Base-by-base conservation (phyloP, 2,888 invertebrate species). In the Leptarthrus brevirostris region DNA sequence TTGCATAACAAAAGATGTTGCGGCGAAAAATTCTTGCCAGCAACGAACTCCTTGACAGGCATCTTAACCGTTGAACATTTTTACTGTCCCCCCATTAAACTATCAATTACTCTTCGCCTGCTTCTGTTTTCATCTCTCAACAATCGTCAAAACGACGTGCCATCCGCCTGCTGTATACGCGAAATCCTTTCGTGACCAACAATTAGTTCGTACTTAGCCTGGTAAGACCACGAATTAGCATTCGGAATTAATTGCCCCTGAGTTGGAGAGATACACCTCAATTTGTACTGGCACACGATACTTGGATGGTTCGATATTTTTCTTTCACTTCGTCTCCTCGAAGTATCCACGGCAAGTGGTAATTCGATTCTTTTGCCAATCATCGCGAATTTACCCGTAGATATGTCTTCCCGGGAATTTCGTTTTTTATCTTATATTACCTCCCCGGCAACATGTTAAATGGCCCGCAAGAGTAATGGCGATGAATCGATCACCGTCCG, bases 101-200 rank as follows among this genome's bases (percentile, higher is more conserved):
- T 64, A 64, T 64, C 64, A 64, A 64, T 64, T 64, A 44, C 14
- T 24, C 14, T 5, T 47, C 49, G 18, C 49, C 6, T 20, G 49
- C 3, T 3, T 49, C 49, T 49, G 49, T 49, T 49, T n/a, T 49
- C 16, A 20, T 3, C 20, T 44, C 64, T 10, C 44, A 40, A 47
- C 24, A n/a, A n/a, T n/a, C 40, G 18, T 22, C 26, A n/a, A 24
- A 40, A 40, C 40, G 40, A 40, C 40, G 12, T 12, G 8, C 40
- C n/a, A 20, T n/a, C 24, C 64, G 5, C 40, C 18, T 10, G 22
- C 36, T 12, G 47, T 24, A 20, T 14, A 30, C 40, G 64, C 44
- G 14, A 54, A 69, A 53, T 54, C 70, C 36, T 54, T 71, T 71
- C 72, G 72, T 72, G 72, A 72, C 56, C 30, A 44, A 44, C 22